Evolutionary conservation across 1,140 invertebrate species (phyloP).

Genomic region (Anastrepha ludens): DNA sequence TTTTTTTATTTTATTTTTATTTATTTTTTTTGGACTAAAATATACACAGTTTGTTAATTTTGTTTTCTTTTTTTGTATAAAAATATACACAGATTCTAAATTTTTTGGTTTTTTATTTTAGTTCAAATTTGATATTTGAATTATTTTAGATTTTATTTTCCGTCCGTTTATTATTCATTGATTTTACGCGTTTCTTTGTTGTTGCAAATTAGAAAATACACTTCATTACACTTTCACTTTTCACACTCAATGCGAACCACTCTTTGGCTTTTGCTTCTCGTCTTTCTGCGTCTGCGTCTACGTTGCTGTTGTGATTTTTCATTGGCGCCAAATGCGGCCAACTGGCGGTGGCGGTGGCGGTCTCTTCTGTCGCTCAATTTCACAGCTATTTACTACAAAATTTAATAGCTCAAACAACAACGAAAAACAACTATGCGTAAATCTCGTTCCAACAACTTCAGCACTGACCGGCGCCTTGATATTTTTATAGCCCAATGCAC

Average conservation of each 20-base stretch:
- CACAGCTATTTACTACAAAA: not conserved
- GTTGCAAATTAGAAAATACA: constrained; percentile 17
- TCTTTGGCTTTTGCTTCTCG: not conserved
- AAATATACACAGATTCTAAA: too few species aligned
- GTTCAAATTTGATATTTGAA: not conserved
- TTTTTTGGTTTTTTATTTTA: not conserved
- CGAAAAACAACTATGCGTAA: not conserved
- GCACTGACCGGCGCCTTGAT: not conserved
- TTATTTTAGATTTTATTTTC: not conserved
- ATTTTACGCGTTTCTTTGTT: not conserved
- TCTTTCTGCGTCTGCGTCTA: not conserved
- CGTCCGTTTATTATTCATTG: not conserved
- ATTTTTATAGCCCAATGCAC: not conserved
- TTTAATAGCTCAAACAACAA: not conserved
- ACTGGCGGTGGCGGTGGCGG: not conserved
- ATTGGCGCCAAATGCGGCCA: constrained; percentile 41
- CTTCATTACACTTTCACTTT: constrained; percentile 50
- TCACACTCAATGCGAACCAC: not conserved
- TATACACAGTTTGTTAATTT: not conserved
- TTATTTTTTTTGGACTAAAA: not conserved
- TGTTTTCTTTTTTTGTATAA: not conserved
- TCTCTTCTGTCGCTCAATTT: too few species aligned
- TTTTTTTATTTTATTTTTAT: not conserved
- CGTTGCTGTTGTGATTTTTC: constrained; percentile 16
- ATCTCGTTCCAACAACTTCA: not conserved